A percentile compares a stretch with the other conserved stretches of the same genome.
Evolutionary conservation across 2,113 vertebrate species (phyloP).

Genomic region (Panthera uncia): DNA sequence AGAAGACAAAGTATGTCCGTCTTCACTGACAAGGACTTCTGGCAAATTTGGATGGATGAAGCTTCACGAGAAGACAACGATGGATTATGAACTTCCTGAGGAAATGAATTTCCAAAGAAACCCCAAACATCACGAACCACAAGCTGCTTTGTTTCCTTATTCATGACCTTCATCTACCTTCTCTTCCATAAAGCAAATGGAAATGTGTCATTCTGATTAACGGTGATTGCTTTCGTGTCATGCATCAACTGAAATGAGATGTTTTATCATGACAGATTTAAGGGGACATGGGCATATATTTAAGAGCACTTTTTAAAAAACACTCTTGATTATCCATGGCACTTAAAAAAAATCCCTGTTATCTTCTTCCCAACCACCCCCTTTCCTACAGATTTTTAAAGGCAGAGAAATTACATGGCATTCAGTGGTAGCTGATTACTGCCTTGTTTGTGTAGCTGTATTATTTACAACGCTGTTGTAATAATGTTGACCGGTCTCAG

Average conservation of each 20-base stretch:
- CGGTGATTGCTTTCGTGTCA: slow-evolving; percentile 80
- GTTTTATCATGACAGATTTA: slow-evolving; percentile 80
- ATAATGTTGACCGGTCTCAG: neutral
- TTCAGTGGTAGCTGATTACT: neutral
- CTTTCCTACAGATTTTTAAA: slow-evolving; percentile 48
- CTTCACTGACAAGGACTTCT: slow-evolving; percentile 25
- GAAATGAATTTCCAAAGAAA: slow-evolving; percentile 60
- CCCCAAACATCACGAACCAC: neutral
- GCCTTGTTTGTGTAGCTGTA: slow-evolving; percentile 30
- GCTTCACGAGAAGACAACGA: neutral
- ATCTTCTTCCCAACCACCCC: neutral
- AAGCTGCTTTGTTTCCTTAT: slow-evolving; percentile 72
- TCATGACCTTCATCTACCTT: slow-evolving; percentile 80
- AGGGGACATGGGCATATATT: slow-evolving; percentile 67
- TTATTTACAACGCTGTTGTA: neutral
- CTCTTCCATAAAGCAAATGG: slow-evolving; percentile 62
- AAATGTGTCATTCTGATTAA: slow-evolving; percentile 82
- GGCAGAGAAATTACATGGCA: neutral
- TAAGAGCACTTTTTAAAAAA: slow-evolving; percentile 70
- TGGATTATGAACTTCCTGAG: slow-evolving; percentile 53
- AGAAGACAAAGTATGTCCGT: slow-evolving; percentile 44
- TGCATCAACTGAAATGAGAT: slow-evolving; percentile 80
- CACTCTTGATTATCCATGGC: slow-evolving; percentile 38
- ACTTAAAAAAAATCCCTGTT: slow-evolving; percentile 19
- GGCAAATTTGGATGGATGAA: slow-evolving; percentile 10